A percentile compares a stretch with the other conserved stretches of the same genome.
These are phyloP conservation scores for Aphaenogaster rudis DNA, from an alignment of 1,140 invertebrate genomes.

Conservation along the genomic window DNA sequence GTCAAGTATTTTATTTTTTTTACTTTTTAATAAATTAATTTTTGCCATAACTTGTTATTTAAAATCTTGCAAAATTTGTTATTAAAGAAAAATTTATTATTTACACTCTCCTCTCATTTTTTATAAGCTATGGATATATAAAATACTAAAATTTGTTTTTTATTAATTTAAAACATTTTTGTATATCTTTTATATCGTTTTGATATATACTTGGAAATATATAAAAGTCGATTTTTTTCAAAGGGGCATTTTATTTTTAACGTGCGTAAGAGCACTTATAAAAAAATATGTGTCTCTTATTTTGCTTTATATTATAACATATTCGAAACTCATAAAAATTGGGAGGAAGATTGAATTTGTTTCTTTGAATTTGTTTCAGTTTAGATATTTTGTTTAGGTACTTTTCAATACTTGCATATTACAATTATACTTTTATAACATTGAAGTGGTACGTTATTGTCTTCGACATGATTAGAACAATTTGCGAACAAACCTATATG, in stretches of 20 bases:
- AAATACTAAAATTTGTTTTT: background rate
- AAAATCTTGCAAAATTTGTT: no score
- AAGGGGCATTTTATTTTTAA: background rate
- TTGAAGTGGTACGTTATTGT: background rate
- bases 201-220: background rate
- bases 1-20: background rate
- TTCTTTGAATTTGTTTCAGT: background rate
- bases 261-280: background rate
- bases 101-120: no score
- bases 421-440: background rate
- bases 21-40: background rate
- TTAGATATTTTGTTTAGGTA: background rate
- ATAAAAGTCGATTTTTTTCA: background rate
- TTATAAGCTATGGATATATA: no score
- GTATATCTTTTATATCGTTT: background rate
- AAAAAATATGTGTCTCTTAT: background rate
- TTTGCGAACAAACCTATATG: constrained; percentile 80
- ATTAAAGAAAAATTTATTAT: no score
- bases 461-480: background rate
- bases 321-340: background rate
- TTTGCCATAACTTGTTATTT: background rate
- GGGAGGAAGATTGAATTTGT: background rate
- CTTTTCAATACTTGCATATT: background rate
- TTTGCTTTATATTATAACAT: background rate
- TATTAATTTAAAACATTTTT: background rate